Evolutionary conservation across 2,888 invertebrate genomes (phyloP).

Genomic region (Sepiola atlantica): DNA sequence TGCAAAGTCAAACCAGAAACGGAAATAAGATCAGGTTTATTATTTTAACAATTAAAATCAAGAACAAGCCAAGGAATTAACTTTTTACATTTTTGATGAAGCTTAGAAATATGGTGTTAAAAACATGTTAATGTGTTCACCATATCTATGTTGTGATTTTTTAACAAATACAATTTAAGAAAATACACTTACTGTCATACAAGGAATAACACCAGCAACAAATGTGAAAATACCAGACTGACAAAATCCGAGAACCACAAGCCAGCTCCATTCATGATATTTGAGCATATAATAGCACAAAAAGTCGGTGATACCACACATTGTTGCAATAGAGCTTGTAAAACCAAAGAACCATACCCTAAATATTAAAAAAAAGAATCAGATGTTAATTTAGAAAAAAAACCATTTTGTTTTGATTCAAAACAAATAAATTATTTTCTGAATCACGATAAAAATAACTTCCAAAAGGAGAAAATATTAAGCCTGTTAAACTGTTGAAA

Average conservation of each 20-base stretch:
- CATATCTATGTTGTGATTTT: not conserved
- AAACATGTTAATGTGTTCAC: too few relatives aligned
- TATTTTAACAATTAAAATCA: too few relatives aligned
- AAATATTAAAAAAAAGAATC: conserved; percentile 59
- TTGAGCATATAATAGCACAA: conserved; percentile 64
- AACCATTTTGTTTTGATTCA: too few relatives aligned
- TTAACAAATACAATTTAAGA: not conserved
- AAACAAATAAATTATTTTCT: too few relatives aligned
- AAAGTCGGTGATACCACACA: conserved; percentile 88
- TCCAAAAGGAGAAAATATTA: too few relatives aligned
- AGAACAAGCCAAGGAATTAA: too few relatives aligned
- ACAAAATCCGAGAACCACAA: conserved; percentile 62
- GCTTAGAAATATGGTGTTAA: too few relatives aligned
- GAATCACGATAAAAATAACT: too few relatives aligned
- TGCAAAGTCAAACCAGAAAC: too few relatives aligned
- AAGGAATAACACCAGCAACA: conserved; percentile 62
- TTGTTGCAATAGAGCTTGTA: conserved; percentile 89
- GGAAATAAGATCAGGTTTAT: too few relatives aligned
- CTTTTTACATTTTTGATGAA: too few relatives aligned
- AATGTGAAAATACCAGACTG: conserved; percentile 63
- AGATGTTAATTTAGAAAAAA: not conserved
- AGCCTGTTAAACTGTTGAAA: too few relatives aligned
- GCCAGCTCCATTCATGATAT: conserved; percentile 67
- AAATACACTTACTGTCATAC: conserved; percentile 67
- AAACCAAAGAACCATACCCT: conserved; percentile 95